Evolutionary conservation across 1,140 invertebrate species (phyloP).

Genomic region (Hydropsyche tenuis): DNA sequence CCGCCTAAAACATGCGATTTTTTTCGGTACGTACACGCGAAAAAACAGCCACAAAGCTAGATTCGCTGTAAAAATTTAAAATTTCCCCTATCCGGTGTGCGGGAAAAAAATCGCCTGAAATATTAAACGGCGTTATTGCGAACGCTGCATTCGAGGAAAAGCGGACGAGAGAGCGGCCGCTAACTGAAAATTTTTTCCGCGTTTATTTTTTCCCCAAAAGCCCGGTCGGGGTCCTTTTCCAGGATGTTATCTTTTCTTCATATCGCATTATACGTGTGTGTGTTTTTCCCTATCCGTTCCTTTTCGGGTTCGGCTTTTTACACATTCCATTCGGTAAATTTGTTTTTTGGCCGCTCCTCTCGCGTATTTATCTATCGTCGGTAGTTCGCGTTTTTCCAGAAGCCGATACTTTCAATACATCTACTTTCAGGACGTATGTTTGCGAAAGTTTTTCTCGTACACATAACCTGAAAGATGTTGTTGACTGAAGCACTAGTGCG

Average conservation of each 20-base stretch:
- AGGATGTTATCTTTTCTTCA: conserved; percentile 14
- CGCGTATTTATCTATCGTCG: conserved; percentile 11
- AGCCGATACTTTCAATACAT: neutral
- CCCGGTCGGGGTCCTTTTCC: neutral
- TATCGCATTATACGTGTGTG: neutral
- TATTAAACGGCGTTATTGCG: too few relatives aligned
- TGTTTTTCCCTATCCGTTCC: neutral
- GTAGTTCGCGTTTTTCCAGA: neutral
- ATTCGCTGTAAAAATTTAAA: too few relatives aligned
- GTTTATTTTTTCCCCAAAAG: too few relatives aligned
- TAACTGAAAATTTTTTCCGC: too few relatives aligned
- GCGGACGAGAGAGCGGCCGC: too few relatives aligned
- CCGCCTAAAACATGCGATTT: too few relatives aligned
- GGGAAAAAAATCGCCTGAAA: too few relatives aligned
- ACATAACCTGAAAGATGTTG: neutral
- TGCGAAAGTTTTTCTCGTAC: neutral
- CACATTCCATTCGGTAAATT: conserved; percentile 6
- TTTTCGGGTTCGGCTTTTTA: neutral
- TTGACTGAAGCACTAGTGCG: neutral
- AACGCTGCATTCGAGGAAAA: too few relatives aligned
- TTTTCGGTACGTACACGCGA: too few relatives aligned
- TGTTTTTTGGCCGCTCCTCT: conserved; percentile 15
- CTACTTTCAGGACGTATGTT: neutral
- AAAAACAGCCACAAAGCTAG: too few relatives aligned
- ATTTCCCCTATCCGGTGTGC: too few relatives aligned